Evolutionary conservation across 2,113 vertebrate genomes (phyloP).

Genomic region (Labrus mixtus): DNA sequence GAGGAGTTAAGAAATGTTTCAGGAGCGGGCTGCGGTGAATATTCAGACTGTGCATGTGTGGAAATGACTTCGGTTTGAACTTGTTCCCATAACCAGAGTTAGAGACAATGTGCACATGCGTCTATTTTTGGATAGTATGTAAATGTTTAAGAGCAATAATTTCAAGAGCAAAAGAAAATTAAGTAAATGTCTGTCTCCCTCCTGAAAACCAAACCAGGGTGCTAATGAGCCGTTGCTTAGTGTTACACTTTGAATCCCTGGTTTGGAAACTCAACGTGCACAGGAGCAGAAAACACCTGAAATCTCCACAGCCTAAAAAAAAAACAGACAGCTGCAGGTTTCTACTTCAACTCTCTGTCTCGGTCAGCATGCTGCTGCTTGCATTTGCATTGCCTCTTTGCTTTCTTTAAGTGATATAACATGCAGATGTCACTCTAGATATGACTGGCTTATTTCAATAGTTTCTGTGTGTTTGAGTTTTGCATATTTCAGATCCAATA

Average conservation of each 20-base stretch:
- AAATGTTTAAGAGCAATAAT: not conserved
- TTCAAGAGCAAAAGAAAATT: not conserved
- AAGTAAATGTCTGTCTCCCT: slow-evolving; percentile 1
- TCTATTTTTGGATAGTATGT: not conserved
- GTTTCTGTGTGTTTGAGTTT: too few relatives aligned
- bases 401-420: not conserved
- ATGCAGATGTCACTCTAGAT: slow-evolving; percentile 33
- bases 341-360: slow-evolving; percentile 33
- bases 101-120: not conserved
- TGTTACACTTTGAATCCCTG: not conserved
- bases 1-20: too few relatives aligned
- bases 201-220: slow-evolving; percentile 15
- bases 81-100: too few relatives aligned
- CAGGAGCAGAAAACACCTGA: slow-evolving; percentile 59
- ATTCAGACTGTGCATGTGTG: too few relatives aligned
- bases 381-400: slow-evolving; percentile 14
- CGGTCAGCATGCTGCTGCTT: slow-evolving; percentile 12
- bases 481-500: too few relatives aligned
- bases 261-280: slow-evolving; percentile 79
- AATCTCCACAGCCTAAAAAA: slow-evolving; percentile 53
- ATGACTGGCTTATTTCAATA: slow-evolving; percentile 53
- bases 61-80: too few relatives aligned
- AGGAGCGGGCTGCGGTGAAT: too few relatives aligned
- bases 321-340: slow-evolving; percentile 43
- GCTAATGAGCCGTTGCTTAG: slow-evolving; percentile 17